These are phyloP conservation scores for Parasteatoda tepidariorum DNA, from an alignment of 1,140 invertebrate genomes.

Conservation along the genomic window DNA sequence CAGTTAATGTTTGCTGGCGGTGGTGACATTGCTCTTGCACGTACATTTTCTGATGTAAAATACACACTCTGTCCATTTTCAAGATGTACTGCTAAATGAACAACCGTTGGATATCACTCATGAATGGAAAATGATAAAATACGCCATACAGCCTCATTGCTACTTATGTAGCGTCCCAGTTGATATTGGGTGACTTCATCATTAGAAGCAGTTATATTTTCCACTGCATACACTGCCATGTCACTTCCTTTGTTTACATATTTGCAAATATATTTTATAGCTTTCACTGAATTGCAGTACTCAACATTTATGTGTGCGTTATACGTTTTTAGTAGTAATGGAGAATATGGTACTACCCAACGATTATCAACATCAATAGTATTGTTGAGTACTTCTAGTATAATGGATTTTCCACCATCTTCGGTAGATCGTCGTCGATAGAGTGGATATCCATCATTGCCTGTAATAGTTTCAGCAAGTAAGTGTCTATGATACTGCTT, in stretches of 20 bases:
- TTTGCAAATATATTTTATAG: conserved; percentile 52
- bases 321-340: not conserved
- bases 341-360: conserved; percentile 1
- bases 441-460: conserved; percentile 20
- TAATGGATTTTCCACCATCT: not conserved
- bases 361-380: not conserved
- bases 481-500: too few species aligned
- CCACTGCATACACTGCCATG: conserved; percentile 1
- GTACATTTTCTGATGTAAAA: conserved; percentile 2
- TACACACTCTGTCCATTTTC: conserved; percentile 67
- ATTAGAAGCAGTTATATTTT: not conserved
- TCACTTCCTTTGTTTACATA: conserved; percentile 64
- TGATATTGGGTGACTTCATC: not conserved
- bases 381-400: not conserved
- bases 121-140: conserved; percentile 65
- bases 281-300: conserved; percentile 4
- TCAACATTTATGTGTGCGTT: conserved; percentile 15
- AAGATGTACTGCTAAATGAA: conserved; percentile 70
- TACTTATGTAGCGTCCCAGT: conserved; percentile 60
- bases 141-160: conserved; percentile 62
- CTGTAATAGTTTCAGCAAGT: not conserved
- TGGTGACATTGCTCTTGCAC: too few species aligned
- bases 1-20: too few species aligned
- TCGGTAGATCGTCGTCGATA: not conserved
- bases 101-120: conserved; percentile 67